Conservation (phyloP, 2,113 vertebrate genomes). For the Tetrax tetrax region DNA sequence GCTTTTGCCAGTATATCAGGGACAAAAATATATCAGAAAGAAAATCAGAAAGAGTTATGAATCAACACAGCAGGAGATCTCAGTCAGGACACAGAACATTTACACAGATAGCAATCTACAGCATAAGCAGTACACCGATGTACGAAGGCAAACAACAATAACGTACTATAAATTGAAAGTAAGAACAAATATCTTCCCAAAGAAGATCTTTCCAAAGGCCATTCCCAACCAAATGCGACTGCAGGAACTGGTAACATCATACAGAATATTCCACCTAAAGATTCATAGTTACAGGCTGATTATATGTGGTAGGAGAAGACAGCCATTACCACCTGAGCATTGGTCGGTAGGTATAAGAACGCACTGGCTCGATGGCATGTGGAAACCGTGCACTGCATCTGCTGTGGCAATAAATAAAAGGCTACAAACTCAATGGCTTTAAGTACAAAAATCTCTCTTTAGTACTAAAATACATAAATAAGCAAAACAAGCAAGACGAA, state of each 20-base stretch:
- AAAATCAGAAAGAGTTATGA: background rate
- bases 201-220: background rate
- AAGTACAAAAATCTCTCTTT: background rate
- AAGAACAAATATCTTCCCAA: background rate
- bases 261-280: background rate
- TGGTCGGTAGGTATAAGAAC: background rate
- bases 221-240: background rate
- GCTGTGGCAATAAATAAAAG: background rate
- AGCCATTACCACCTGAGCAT: background rate
- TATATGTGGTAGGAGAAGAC: background rate
- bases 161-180: constrained; percentile 22
- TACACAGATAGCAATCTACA: background rate
- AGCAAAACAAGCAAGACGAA: background rate
- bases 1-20: background rate
- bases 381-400: background rate
- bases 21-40: background rate
- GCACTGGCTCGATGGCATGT: background rate
- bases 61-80: constrained; percentile 15
- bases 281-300: background rate
- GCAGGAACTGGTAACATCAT: background rate
- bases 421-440: background rate
- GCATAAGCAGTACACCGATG: background rate
- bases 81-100: background rate
- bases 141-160: background rate
- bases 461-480: background rate